A percentile compares a stretch with the other conserved stretches of the same genome.
phyloP scores from a whole-genome alignment of 2,888 invertebrate species.

The Eupeodes latifasciatus region DNA sequence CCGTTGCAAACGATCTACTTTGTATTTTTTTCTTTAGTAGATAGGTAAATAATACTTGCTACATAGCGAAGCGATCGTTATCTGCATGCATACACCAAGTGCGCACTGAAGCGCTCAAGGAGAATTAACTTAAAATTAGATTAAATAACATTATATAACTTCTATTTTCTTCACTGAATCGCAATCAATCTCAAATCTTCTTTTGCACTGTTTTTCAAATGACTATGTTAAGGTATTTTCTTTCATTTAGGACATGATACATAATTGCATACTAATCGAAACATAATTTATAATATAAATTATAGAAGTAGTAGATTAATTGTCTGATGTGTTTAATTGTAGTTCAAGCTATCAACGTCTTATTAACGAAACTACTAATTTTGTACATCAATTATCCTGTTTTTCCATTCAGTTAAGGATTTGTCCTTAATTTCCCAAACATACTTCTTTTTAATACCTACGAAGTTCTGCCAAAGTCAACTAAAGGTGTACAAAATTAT shows the following conservation, averaged over 20 bases:
- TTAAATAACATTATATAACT: slow-evolving; percentile 40
- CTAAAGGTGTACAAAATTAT: no score
- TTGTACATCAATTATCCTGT: background rate
- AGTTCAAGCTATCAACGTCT: background rate
- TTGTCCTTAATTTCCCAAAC: no score
- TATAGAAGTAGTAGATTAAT: background rate
- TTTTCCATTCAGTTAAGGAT: background rate
- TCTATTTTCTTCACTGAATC: slow-evolving; percentile 22
- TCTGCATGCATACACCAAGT: background rate
- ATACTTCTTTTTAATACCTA: no score
- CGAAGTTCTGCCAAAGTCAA: no score
- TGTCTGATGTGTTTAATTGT: background rate
- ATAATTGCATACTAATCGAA: no score
- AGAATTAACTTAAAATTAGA: slow-evolving; percentile 35
- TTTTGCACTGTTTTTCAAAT: background rate
- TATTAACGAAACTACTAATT: no score
- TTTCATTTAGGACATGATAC: no score
- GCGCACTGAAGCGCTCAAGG: slow-evolving; percentile 4
- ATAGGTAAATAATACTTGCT: background rate
- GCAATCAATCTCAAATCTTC: background rate
- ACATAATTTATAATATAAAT: no score
- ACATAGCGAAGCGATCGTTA: background rate
- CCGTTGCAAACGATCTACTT: slow-evolving; percentile 16
- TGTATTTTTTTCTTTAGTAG: background rate
- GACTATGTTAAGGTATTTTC: no score